Base-by-base conservation (phyloP, 2,888 invertebrate species). In the Lithophane leautieri region DNA sequence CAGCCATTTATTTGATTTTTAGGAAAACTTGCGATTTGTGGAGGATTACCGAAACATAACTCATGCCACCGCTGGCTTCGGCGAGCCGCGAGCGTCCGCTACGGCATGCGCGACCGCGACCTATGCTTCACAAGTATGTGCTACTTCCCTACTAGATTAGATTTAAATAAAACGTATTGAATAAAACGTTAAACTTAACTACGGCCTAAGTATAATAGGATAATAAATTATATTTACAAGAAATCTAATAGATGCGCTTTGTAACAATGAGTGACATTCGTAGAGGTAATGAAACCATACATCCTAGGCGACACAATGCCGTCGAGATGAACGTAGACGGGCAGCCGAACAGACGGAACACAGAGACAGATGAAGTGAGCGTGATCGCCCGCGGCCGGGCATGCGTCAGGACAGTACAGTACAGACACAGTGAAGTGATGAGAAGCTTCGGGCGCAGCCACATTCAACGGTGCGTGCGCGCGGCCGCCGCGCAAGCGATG, bases 391-490 rank as follows among this genome's bases (percentile, higher is more conserved):
- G 93, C 95, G 93, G 92, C 93, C 94, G 96, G 96, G 96, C 96
- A 96, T 96, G 96, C 96, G 95, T 96, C 96, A 94, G 96, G 95
- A 96, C 95, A 96, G 95, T 92, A 94, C 95, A 95, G 96, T 92
- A 96, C 95, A 96, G 95, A 96, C 95, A 95, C 94, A 96, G 96
- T 96, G 96, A 96, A 95, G 95, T 95, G 95, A 96, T 96, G 96
- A 96, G 92, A 96, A 96, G 96, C 96, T 90, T 96, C 96, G 96
- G 96, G 96, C 96, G 95, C 96, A 96, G 96, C 96, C 96, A 96
- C 96, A 96, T 95, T 94, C 92, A 96, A 95, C 95, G 95, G 95
- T 94, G 95, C 95, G 96, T 94, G 95, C 95, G 95, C 94, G 94
- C 95, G 95, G 95, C 95, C 95, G 94, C 94, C 94, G 96, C 95